Evolutionary conservation across 2,888 invertebrate species (phyloP).

Genomic region (Tetragonula carbonaria): DNA sequence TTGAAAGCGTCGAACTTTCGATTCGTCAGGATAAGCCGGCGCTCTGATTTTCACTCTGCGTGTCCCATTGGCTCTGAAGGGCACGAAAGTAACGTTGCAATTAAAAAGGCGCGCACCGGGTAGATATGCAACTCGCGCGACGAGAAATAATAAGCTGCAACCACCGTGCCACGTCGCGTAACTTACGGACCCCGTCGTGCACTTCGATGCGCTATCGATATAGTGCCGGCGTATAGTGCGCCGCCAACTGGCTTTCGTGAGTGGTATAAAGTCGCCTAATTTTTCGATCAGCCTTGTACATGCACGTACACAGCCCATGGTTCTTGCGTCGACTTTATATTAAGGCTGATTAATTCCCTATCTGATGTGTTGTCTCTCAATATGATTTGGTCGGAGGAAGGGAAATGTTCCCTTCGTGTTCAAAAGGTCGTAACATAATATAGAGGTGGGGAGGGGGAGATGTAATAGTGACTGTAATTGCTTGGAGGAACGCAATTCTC

Average conservation of each 20-base stretch:
- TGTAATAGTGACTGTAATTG: not conserved
- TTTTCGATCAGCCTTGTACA: conserved; percentile 30
- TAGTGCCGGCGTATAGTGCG: conserved; percentile 10
- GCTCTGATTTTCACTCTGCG: not conserved
- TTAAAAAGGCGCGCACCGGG: conserved; percentile 41
- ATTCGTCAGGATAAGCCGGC: not conserved
- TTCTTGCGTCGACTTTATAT: not conserved
- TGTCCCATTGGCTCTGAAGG: conserved; percentile 7
- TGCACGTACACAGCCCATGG: too few relatives aligned
- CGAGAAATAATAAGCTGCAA: conserved; percentile 54
- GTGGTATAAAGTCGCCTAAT: conserved; percentile 23
- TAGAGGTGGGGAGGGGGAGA: too few relatives aligned
- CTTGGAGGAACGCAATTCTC: too few relatives aligned
- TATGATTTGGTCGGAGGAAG: too few relatives aligned
- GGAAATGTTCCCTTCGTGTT: not conserved
- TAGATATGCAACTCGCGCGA: conserved; percentile 34
- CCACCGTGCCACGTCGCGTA: conserved; percentile 35
- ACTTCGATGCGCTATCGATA: conserved; percentile 43
- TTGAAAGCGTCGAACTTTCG: conserved; percentile 6
- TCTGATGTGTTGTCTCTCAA: not conserved
- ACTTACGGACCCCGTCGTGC: conserved; percentile 22
- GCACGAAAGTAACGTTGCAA: conserved; percentile 43
- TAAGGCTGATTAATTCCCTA: not conserved
- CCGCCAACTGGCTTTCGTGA: not conserved
- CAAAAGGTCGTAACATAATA: not conserved